Evolutionary conservation across 53 echinoderm and acorn worm genomes (phyloP), one percentile per base, ranked within the genome.

Genomic region (Mesocentrotus franciscanus): DNA sequence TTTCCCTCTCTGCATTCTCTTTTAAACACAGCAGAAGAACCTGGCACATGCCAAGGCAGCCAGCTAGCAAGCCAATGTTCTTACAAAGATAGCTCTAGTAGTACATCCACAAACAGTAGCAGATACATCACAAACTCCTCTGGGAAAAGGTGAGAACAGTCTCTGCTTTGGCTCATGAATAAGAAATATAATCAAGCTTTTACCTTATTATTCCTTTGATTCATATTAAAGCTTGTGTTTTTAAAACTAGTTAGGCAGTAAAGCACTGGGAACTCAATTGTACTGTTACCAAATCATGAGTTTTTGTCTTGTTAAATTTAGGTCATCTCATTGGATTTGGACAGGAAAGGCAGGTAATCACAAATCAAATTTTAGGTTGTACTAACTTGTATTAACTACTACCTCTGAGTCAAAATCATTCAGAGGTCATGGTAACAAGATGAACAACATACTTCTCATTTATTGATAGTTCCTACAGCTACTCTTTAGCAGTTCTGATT

Each of bases 31-130:
- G 99, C 97, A 98, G 95, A 98, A 99, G 96, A 99, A 99, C 90
- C 96, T 89, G 99, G 99, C 32, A 97, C 96, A 30, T 99, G 99
- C 97, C 99, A 2, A 91, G 99, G 33, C 99, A 99, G 87, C 92
- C 97, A 24, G 92, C 98, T 35, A 97, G 62, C 96, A 96, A 95
- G 90, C 96, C 29, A 96, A 93, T 59, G 97, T 84, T 96, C 95
- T 17, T 96, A 96, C 93, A 94, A 91, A 68, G 95, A 94, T 84
- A 95, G 96, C 79, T 95, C 96, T 36, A 96, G 90, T 94, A 94
- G 90, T 94, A 96, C 58, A 71, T 78, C 90, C 79, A 74, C 90
- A 20, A 94, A 60, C 49, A 94, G 60, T 91, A 89, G 42, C 60
- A 79, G 95, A 95, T 90, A 95, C 81, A 91, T 95, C 30, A 94